Conservation (phyloP, 1,140 invertebrate genomes). For the Drosophila athabasca region DNA sequence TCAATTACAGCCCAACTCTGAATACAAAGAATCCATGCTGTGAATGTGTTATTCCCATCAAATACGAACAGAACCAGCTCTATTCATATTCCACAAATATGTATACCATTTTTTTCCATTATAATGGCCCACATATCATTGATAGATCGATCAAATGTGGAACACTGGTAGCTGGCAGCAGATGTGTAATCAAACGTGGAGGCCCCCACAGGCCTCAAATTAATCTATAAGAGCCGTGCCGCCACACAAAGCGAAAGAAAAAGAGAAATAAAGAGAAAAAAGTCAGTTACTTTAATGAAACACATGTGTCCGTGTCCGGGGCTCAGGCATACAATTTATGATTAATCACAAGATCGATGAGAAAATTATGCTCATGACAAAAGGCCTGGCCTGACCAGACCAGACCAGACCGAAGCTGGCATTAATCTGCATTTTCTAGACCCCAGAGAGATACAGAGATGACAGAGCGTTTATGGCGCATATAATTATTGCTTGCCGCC, state of each 20-base stretch:
- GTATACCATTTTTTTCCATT: slow-evolving; percentile 4
- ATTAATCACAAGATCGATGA: slow-evolving; percentile 83
- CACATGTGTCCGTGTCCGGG: slow-evolving; percentile 50
- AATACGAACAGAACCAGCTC: too few relatives aligned
- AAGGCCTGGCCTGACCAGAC: slow-evolving; percentile 46
- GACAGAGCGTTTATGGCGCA: slow-evolving; percentile 79
- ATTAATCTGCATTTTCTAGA: slow-evolving; percentile 80
- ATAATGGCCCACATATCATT: slow-evolving; percentile 46
- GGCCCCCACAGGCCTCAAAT: slow-evolving; percentile 59
- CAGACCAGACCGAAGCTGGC: slow-evolving; percentile 41
- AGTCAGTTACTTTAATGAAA: slow-evolving; percentile 74
- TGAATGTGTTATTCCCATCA: too few relatives aligned
- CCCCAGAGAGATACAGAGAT: slow-evolving; percentile 48
- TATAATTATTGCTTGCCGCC: slow-evolving; percentile 78
- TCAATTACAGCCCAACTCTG: too few relatives aligned
- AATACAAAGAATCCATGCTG: too few relatives aligned
- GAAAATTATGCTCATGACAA: slow-evolving; percentile 81
- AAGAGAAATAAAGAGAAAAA: slow-evolving; percentile 22
- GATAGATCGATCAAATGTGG: slow-evolving; percentile 76
- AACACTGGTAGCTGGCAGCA: slow-evolving; percentile 79
- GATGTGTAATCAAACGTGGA: slow-evolving; percentile 74
- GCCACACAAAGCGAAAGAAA: slow-evolving; percentile 31
- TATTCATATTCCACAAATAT: too few relatives aligned
- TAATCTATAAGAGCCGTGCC: slow-evolving; percentile 51
- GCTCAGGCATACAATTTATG: slow-evolving; percentile 68